Evolutionary conservation across 92 coral and sea anemone genomes (phyloP), one percentile per base, ranked within the genome.

Genomic region (Epizoanthus scotinus): DNA sequence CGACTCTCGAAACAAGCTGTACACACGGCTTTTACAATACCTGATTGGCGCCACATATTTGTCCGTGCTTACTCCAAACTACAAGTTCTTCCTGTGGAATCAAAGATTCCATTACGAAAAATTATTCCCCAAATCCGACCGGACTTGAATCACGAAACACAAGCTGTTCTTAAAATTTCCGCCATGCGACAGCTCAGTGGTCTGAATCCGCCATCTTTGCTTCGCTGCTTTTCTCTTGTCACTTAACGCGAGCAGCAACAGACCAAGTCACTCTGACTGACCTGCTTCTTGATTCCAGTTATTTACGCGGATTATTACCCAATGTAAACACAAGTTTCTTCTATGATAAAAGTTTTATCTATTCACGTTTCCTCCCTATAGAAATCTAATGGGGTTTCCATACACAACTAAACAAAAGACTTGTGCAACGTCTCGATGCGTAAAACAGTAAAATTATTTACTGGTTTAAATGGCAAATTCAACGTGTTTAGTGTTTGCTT

Each of bases 381-480:
- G 88, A 87, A 88, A 87, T 89, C 90, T 92, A 87, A 92, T 92
- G 91, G 94, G 83, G 88, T 87, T 91, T 83, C 82, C 91, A 90
- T 84, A 82, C 90, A 89, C 83, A 81, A 72, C 78, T 82, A 91
- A 88, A 90, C 94, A 92, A 92, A 90, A 70, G 91, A 73, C 61
- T 84, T 67, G 86, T 78, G 88, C 78, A 87, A 82, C 78, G 94
- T 90, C 94, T 87, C 22, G 19, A 56, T 29, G 79, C 63, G 73
- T 87, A 81, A 91, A 90, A 90, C 77, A 65, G 87, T 44, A 13
- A 27, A 52, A 86, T 89, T 69, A 90, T 90, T 84, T 84, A 71
- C 79, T 70, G 82, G 86, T 90, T 78, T 77, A 85, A 71, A 67
- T 75, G 74, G 47, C 78, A 78, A 87, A 77, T 67, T 66, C 26